Evolutionary conservation across 2,888 invertebrate species (phyloP).

Genomic region (Drosophila percnosoma): DNA sequence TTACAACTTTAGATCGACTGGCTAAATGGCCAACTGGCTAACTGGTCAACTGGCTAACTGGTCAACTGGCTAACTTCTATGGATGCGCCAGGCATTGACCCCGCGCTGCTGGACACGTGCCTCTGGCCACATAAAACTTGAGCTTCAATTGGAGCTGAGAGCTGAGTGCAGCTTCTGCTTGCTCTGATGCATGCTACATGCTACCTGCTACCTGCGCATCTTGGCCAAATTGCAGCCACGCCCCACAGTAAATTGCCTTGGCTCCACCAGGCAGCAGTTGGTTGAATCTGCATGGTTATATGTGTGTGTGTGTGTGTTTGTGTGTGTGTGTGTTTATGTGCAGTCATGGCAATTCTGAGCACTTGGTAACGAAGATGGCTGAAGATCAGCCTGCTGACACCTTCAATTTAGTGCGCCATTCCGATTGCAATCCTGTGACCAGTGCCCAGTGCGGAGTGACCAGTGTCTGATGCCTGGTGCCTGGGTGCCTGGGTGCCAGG

Average conservation of each 20-base stretch:
- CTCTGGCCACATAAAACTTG: slow-evolving; percentile 51
- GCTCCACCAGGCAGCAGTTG: slow-evolving; percentile 41
- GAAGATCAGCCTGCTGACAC: slow-evolving; percentile 73
- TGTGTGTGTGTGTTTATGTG: not conserved
- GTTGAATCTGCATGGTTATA: slow-evolving; percentile 6
- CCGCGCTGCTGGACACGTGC: slow-evolving; percentile 62
- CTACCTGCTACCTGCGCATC: slow-evolving; percentile 46
- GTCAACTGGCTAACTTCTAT: not conserved
- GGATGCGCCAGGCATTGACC: slow-evolving; percentile 58
- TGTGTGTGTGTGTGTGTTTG: not conserved
- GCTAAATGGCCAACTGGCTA: not conserved
- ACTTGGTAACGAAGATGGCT: slow-evolving; percentile 22
- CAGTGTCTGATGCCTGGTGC: not conserved
- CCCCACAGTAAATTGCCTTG: slow-evolving; percentile 55
- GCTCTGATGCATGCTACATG: slow-evolving; percentile 1
- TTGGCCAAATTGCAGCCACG: slow-evolving; percentile 70
- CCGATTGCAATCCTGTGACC: slow-evolving; percentile 22
- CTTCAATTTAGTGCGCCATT: slow-evolving; percentile 49
- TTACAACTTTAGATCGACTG: not conserved
- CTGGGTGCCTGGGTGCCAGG: slow-evolving; percentile 18
- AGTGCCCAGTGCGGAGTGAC: not conserved
- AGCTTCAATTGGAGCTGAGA: slow-evolving; percentile 46
- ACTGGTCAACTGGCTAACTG: not conserved
- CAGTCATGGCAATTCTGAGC: slow-evolving; percentile 31
- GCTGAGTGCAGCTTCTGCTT: slow-evolving; percentile 45